These are phyloP conservation scores for Dryas iulia DNA, from an alignment of 1,140 invertebrate genomes.

Conservation along the genomic window DNA sequence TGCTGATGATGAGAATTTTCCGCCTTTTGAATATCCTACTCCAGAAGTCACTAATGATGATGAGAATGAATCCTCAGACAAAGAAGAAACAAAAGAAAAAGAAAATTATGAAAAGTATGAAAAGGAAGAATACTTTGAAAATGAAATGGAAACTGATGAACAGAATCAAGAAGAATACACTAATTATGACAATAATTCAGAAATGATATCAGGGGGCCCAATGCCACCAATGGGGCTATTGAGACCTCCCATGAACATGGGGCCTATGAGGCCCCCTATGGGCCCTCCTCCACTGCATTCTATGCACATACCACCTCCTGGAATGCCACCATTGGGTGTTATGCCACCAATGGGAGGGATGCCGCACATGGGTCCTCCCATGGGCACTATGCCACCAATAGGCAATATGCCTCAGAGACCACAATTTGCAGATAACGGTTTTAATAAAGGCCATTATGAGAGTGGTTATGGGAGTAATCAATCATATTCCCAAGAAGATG, in stretches of 20 bases:
- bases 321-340: conserved; percentile 48
- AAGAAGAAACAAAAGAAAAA: conserved; percentile 45
- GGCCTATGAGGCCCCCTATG: conserved; percentile 50
- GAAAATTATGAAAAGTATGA: conserved; percentile 61
- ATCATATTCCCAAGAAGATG: conserved; percentile 60
- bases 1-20: conserved; percentile 79
- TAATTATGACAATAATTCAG: conserved; percentile 59
- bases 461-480: conserved; percentile 53
- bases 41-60: conserved; percentile 51
- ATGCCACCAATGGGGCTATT: conserved; percentile 60
- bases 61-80: conserved; percentile 43
- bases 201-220: conserved; percentile 46
- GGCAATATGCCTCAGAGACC: conserved; percentile 46
- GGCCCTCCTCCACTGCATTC: conserved; percentile 51
- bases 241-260: conserved; percentile 59
- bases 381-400: conserved; percentile 47
- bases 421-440: conserved; percentile 63
- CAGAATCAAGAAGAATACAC: conserved; percentile 48
- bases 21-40: conserved; percentile 71
- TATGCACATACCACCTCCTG: conserved; percentile 54
- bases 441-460: conserved; percentile 61
- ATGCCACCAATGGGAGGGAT: conserved; percentile 52
- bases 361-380: conserved; percentile 44
- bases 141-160: conserved; percentile 51
- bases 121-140: conserved; percentile 57